phyloP scores from a whole-genome alignment of 2,113 vertebrate genomes.

The Leucopsar rothschildi region DNA sequence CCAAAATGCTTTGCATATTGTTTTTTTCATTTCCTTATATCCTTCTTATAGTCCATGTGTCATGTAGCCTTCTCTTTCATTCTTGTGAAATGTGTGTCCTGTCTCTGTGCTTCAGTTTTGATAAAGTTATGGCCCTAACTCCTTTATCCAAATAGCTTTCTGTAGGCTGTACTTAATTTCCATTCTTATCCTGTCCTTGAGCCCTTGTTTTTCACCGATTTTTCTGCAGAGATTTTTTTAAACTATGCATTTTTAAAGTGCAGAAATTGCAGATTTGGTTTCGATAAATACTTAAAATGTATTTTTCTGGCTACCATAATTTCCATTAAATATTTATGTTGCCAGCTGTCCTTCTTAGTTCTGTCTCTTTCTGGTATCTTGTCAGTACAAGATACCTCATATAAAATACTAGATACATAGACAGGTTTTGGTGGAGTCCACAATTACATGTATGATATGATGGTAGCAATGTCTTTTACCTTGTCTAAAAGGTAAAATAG shows the following conservation, averaged over 20 bases:
- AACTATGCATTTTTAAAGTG: background rate
- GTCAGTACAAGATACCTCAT: background rate
- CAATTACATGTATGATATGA: background rate
- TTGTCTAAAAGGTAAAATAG: background rate
- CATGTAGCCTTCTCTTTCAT: background rate
- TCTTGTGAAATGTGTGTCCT: background rate
- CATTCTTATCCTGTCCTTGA: background rate
- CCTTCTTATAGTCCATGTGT: background rate
- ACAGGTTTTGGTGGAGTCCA: background rate
- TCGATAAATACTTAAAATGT: background rate
- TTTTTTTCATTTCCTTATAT: background rate
- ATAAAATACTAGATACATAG: background rate
- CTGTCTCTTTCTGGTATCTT: background rate
- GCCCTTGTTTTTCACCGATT: background rate
- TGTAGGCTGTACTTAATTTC: background rate
- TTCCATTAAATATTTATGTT: background rate
- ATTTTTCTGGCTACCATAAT: background rate
- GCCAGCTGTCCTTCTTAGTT: background rate
- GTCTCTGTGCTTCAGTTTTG: background rate
- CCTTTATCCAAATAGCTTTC: background rate
- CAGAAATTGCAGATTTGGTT: background rate
- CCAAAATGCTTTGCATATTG: background rate
- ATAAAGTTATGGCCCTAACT: background rate
- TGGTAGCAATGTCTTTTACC: background rate
- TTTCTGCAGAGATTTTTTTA: background rate